Conservation (phyloP, 2,888 invertebrate species). For the Yponomeuta sedellus region DNA sequence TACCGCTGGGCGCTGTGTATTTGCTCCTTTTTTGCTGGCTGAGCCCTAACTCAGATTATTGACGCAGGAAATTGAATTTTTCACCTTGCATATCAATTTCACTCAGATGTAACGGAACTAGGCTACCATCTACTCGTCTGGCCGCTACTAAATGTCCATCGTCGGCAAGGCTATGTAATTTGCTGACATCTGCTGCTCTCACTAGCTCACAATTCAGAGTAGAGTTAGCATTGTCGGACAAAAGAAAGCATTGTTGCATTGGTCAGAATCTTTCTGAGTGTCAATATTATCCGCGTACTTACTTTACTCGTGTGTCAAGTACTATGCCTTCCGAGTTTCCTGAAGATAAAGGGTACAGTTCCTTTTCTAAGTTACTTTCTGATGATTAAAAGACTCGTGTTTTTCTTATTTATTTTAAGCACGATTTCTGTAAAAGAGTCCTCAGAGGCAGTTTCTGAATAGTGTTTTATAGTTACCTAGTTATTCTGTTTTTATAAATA, state of each 20-base stretch:
- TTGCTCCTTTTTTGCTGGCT: neutral
- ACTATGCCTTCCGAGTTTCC: too few relatives aligned
- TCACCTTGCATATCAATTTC: slow-evolving; percentile 7
- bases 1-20: neutral
- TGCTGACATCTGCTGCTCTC: slow-evolving; percentile 1
- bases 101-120: slow-evolving; percentile 5
- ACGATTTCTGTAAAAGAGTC: too few relatives aligned
- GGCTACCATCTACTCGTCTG: slow-evolving; percentile 18
- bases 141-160: neutral
- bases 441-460: too few relatives aligned
- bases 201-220: neutral
- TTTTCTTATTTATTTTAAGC: too few relatives aligned
- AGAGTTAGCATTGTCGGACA: neutral
- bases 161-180: neutral
- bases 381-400: too few relatives aligned
- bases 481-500: too few relatives aligned
- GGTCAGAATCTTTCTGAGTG: neutral
- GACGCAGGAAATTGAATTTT: slow-evolving; percentile 6
- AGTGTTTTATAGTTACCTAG: too few relatives aligned
- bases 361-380: too few relatives aligned
- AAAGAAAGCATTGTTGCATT: neutral
- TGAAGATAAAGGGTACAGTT: too few relatives aligned
- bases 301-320: too few relatives aligned
- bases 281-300: neutral
- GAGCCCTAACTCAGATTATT: neutral